Percentiles rank a stretch among this genome's conserved stretches.
Conservation (phyloP, 1,140 invertebrate species). For the Hyposmocoma kahamanoa region DNA sequence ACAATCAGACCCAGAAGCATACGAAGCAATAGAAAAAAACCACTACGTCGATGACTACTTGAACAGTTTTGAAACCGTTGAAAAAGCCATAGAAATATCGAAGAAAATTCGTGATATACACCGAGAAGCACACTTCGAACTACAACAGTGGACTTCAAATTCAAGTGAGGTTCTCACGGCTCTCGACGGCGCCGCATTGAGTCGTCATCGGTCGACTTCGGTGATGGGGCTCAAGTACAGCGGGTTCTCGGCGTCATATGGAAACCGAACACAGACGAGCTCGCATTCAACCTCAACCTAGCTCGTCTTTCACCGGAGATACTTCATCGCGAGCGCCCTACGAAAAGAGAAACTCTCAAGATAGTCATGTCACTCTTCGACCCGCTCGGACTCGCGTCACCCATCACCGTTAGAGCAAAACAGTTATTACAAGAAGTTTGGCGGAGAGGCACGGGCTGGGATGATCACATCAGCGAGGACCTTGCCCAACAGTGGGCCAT, state of each 20-base stretch:
- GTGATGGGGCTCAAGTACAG: too few species aligned
- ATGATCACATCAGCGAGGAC: neutral
- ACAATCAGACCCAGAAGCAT: too few species aligned
- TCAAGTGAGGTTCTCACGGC: too few species aligned
- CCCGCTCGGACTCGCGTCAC: neutral
- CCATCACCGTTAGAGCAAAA: neutral
- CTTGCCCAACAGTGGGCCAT: neutral
- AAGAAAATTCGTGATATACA: too few species aligned
- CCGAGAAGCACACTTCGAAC: too few species aligned
- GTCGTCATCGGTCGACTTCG: too few species aligned
- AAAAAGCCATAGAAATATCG: too few species aligned
- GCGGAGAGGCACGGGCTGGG: neutral
- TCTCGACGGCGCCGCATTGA: too few species aligned
- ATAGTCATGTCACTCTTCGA: neutral
- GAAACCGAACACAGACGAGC: neutral
- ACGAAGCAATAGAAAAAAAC: too few species aligned
- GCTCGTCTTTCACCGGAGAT: neutral
- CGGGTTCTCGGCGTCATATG: slow-evolving; percentile 7
- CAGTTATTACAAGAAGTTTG: neutral
- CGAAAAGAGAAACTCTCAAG: neutral
- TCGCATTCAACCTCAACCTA: slow-evolving; percentile 2
- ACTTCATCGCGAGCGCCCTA: neutral
- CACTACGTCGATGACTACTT: too few species aligned
- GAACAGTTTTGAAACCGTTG: too few species aligned
- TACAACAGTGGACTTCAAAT: too few species aligned